phyloP scores from a whole-genome alignment of 2,113 vertebrate genomes.

The Pachyramphus minor region DNA sequence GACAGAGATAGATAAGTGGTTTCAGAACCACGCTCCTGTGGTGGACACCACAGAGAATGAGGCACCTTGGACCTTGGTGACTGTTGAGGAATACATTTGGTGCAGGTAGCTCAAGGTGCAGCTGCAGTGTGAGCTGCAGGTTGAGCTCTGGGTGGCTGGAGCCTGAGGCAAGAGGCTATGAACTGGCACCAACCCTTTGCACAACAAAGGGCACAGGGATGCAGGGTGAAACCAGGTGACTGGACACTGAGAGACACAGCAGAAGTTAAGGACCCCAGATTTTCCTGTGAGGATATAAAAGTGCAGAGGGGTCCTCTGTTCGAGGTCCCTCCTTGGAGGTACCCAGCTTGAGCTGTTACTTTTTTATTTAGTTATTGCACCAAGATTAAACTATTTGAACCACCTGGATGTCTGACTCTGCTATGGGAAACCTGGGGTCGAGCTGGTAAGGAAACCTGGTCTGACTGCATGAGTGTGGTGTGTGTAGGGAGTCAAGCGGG shows the following conservation, averaged over 20 bases:
- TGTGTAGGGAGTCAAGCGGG: not conserved
- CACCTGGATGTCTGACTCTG: not conserved
- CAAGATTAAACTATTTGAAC: not conserved
- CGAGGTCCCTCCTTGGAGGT: not conserved
- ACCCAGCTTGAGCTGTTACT: not conserved
- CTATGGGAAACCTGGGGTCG: not conserved
- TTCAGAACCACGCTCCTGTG: not conserved
- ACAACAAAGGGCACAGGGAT: not conserved
- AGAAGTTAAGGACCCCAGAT: not conserved
- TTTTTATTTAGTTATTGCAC: not conserved
- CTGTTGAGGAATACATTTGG: not conserved
- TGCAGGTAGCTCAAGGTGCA: not conserved
- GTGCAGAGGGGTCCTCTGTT: too few relatives aligned
- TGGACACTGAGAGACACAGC: not conserved
- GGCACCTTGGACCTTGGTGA: not conserved
- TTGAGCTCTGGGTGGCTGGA: not conserved
- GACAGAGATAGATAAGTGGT: not conserved
- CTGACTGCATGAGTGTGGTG: not conserved
- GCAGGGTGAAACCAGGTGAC: not conserved
- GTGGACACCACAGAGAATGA: not conserved
- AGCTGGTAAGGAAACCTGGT: not conserved
- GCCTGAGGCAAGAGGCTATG: not conserved
- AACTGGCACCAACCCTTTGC: not conserved
- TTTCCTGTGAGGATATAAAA: not conserved
- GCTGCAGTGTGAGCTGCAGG: not conserved